Conservation (phyloP, 2,888 invertebrate species). For the Eretmocerus hayati region DNA sequence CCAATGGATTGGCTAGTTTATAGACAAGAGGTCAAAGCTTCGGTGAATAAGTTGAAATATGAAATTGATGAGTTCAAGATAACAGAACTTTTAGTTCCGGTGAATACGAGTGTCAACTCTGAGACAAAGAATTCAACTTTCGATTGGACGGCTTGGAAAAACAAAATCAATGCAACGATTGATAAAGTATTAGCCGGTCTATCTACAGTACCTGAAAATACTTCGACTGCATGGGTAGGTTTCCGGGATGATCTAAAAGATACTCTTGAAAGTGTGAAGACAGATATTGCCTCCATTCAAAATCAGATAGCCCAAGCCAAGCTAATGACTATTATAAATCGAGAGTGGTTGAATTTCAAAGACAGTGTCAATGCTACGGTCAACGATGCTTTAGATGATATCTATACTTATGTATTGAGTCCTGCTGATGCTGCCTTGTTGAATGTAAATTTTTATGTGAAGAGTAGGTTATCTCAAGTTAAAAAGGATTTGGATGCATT, state of each 20-base stretch:
- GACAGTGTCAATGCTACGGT: conserved; percentile 22
- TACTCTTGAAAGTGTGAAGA: conserved; percentile 4
- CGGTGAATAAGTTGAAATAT: conserved; percentile 6
- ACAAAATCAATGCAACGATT: conserved; percentile 15
- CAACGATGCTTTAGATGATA: conserved; percentile 15
- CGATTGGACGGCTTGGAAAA: conserved; percentile 17
- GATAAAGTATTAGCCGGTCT: conserved; percentile 5
- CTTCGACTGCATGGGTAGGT: conserved; percentile 3
- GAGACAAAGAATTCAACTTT: conserved; percentile 1
- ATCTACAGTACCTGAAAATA: not conserved
- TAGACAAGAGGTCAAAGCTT: conserved; percentile 7
- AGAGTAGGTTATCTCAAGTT: conserved; percentile 25
- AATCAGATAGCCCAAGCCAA: not conserved
- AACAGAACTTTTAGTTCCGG: not conserved
- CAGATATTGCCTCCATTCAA: not conserved
- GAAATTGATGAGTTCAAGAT: conserved; percentile 3
- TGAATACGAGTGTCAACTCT: not conserved
- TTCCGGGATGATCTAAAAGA: conserved; percentile 6
- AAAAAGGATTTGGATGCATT: conserved; percentile 22
- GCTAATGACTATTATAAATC: conserved; percentile 7
- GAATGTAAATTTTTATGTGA: conserved; percentile 12
- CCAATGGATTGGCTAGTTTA: conserved; percentile 8
- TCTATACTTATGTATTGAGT: conserved; percentile 18
- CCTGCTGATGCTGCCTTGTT: conserved; percentile 23
- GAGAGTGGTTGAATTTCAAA: conserved; percentile 25